Percentiles rank a stretch among this genome's conserved stretches.
Evolutionary conservation across 2,888 invertebrate genomes (phyloP).

Genomic region (Mimas tiliae): DNA sequence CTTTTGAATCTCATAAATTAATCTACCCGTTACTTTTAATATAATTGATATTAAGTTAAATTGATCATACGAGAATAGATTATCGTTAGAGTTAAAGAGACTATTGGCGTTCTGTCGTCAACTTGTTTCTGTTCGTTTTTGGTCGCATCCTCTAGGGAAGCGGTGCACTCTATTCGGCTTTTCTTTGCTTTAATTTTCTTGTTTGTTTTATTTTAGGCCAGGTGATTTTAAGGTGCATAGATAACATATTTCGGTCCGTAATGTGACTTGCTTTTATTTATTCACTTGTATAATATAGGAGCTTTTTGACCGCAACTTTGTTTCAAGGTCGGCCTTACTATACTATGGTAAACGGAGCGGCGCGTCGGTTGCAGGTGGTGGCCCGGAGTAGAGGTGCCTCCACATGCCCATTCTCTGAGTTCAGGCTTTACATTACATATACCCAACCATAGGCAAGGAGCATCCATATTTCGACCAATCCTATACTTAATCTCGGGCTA

Average conservation of each 20-base stretch:
- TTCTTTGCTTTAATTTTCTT: conserved; percentile 58
- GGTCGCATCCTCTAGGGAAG: conserved; percentile 70
- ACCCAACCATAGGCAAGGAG: too few relatives aligned
- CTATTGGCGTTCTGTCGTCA: conserved; percentile 70
- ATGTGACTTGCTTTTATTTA: conserved; percentile 21
- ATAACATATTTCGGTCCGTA: conserved; percentile 17
- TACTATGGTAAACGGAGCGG: too few relatives aligned
- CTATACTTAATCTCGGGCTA: too few relatives aligned
- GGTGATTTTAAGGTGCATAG: conserved; percentile 33
- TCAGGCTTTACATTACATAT: too few relatives aligned
- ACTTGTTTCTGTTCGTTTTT: conserved; percentile 58
- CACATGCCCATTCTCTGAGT: too few relatives aligned
- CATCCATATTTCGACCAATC: too few relatives aligned
- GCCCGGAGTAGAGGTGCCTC: too few relatives aligned
- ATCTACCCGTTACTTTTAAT: neutral
- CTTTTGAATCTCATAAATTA: neutral
- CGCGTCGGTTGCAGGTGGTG: too few relatives aligned
- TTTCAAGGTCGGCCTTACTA: too few relatives aligned
- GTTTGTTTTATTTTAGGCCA: conserved; percentile 41
- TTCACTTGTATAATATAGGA: neutral
- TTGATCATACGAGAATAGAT: neutral
- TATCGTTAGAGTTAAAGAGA: conserved; percentile 57
- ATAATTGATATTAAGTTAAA: neutral
- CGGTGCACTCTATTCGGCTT: conserved; percentile 65
- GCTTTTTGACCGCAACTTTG: too few relatives aligned